Base-by-base conservation (phyloP, 1,140 invertebrate genomes). In the Pentalonia nigronervosa region DNA sequence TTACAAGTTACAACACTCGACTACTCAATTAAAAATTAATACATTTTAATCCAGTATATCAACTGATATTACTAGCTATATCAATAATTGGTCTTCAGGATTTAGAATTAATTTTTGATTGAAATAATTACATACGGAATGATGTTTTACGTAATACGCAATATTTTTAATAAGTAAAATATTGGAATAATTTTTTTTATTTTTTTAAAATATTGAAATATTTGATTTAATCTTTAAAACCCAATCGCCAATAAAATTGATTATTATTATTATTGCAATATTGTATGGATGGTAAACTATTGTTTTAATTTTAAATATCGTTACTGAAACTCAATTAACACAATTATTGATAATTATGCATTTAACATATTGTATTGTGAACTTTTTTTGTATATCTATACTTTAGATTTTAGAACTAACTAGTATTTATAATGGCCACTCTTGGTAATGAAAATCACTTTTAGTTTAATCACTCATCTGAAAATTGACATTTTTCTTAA, bases 401-500 rank as follows among this genome's bases (percentile, higher is more conserved):
- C 30, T 76, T 76, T 76, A 7, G 14, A 34, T 14, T 76, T 76
- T 76, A 17, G 4, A n/a, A n/a, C 60, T 76, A 76, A 76, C 60
- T 30, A 76, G 50, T 53, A 53, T 53, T 53, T 0, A 76, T 76
- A 76, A 76, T 76, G n/a, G n/a, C 30, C 60, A 76, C 60, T 76
- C 30, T 76, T 14, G 30, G 30, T 67, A 76, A 76, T 76, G 60
- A 76, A 76, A 76, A 76, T 76, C 60, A 76, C 60, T 76, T 76
- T 76, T 76, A 76, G 60, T n/a, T 76, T 76, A 76, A 76, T 76
- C 60, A 76, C 60, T 76, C 60, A 76, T 76, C 60, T 76, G 60
- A n/a, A 76, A 76, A 76, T 76, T 76, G 60, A 76, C 60, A 76
- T 34, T 76, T 76, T 76, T 76, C 4, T 76, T 76, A 17, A 7